These are phyloP conservation scores for Umimayanthus kanabou DNA, from an alignment of 92 coral and sea anemone species.

Conservation along the genomic window DNA sequence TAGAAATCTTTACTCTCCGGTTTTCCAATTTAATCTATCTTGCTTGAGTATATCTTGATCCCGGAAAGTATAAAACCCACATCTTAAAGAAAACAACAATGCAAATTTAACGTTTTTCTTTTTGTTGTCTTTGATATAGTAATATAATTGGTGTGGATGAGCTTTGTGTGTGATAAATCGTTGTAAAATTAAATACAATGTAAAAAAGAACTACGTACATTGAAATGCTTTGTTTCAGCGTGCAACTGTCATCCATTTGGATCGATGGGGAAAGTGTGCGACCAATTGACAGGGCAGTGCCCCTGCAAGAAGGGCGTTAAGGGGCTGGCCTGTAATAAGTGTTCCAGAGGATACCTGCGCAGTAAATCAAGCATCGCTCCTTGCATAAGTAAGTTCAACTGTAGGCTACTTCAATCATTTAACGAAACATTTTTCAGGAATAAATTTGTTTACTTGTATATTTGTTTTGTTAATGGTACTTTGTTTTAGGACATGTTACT, in stretches of 20 bases:
- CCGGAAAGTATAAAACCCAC: too few relatives aligned
- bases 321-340: constrained; percentile 76
- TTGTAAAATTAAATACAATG: too few relatives aligned
- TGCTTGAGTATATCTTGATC: background rate
- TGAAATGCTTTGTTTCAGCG: constrained; percentile 46
- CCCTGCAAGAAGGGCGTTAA: constrained; percentile 77
- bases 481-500: too few relatives aligned
- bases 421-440: too few relatives aligned
- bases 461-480: too few relatives aligned
- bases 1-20: background rate
- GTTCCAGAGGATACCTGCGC: constrained; percentile 59
- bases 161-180: too few relatives aligned
- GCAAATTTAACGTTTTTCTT: too few relatives aligned
- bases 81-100: too few relatives aligned
- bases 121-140: too few relatives aligned
- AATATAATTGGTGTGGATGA: too few relatives aligned
- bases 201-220: background rate
- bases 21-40: background rate
- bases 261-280: constrained; percentile 67
- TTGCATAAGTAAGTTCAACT: constrained; percentile 31
- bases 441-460: too few relatives aligned
- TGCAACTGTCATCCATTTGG: constrained; percentile 82
- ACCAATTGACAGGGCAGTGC: constrained; percentile 75
- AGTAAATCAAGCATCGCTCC: constrained; percentile 41
- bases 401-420: background rate